These are phyloP conservation scores for Sciurus niger DNA, from an alignment of 2,113 vertebrate genomes.

Conservation along the genomic window DNA sequence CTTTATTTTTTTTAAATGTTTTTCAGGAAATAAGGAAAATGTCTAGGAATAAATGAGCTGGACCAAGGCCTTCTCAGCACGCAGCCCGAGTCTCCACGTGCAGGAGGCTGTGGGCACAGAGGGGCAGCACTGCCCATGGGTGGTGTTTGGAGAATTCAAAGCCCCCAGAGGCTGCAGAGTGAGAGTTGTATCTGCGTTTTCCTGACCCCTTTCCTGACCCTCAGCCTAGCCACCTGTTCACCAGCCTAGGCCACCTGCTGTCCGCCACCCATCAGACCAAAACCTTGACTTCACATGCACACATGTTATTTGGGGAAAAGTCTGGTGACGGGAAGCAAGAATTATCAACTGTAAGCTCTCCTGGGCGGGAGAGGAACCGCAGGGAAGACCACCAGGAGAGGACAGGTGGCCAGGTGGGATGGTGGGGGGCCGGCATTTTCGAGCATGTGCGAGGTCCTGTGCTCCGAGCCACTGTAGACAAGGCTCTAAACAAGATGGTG, in stretches of 20 bases:
- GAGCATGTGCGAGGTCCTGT: not conserved
- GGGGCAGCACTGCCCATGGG: rapidly evolving
- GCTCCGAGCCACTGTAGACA: not conserved
- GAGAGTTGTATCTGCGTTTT: not conserved
- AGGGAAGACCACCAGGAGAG: not conserved
- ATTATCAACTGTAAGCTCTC: not conserved
- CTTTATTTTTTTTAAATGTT: not conserved
- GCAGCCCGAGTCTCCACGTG: too few relatives aligned
- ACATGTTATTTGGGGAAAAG: not conserved
- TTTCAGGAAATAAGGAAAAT: not conserved
- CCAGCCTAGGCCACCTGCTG: too few relatives aligned
- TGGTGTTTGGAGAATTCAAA: too few relatives aligned
- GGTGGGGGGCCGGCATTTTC: not conserved
- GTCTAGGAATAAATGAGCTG: not conserved
- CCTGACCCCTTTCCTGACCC: not conserved
- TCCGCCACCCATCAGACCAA: too few relatives aligned
- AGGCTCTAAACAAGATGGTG: not conserved
- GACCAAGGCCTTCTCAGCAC: not conserved
- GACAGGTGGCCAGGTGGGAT: too few relatives aligned
- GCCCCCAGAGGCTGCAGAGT: too few relatives aligned
- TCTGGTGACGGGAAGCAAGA: not conserved
- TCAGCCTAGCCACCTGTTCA: rapidly evolving
- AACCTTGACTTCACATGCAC: not conserved
- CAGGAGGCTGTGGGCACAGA: rapidly evolving
- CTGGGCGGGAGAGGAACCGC: not conserved